Conservation (phyloP, 2,797 vertebrate genomes). For the Leptatherina wallacei region DNA sequence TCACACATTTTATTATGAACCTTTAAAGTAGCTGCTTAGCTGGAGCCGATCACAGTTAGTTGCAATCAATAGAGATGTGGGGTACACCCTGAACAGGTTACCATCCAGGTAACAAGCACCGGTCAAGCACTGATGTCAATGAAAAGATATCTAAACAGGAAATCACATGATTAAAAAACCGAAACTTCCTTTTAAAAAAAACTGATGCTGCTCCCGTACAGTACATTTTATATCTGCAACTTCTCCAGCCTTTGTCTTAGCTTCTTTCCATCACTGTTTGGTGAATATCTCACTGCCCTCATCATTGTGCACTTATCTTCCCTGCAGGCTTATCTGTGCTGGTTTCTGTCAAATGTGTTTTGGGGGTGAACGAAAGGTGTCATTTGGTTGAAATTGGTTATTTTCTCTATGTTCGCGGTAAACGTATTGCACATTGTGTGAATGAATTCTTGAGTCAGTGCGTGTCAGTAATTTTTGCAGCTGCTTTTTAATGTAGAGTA, state of each 20-base stretch:
- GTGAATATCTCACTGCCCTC: slow-evolving; percentile 15
- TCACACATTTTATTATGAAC: slow-evolving; percentile 7
- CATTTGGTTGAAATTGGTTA: background rate
- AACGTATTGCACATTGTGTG: slow-evolving; percentile 43
- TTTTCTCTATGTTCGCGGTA: slow-evolving; percentile 10
- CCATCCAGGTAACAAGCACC: background rate
- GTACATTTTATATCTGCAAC: slow-evolving; percentile 34
- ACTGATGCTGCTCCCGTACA: slow-evolving; percentile 3
- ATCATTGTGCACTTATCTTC: slow-evolving; percentile 9
- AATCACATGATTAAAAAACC: no score
- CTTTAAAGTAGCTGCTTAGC: background rate
- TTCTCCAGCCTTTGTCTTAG: slow-evolving; percentile 4
- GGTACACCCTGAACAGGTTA: no score
- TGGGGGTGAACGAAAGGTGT: background rate
- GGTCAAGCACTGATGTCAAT: background rate
- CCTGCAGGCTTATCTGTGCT: slow-evolving; percentile 9
- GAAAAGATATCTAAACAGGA: background rate
- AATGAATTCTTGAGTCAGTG: slow-evolving; percentile 3
- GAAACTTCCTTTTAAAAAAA: no score
- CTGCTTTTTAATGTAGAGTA: background rate
- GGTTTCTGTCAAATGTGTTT: slow-evolving; percentile 11
- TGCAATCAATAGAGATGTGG: no score
- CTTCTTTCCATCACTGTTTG: slow-evolving; percentile 15
- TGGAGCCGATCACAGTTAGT: no score
- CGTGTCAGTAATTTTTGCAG: slow-evolving; percentile 11